These are phyloP conservation scores for Holothuria glaberrima DNA, from an alignment of 35 echinoderm and acorn worm genomes.

Conservation along the genomic window DNA sequence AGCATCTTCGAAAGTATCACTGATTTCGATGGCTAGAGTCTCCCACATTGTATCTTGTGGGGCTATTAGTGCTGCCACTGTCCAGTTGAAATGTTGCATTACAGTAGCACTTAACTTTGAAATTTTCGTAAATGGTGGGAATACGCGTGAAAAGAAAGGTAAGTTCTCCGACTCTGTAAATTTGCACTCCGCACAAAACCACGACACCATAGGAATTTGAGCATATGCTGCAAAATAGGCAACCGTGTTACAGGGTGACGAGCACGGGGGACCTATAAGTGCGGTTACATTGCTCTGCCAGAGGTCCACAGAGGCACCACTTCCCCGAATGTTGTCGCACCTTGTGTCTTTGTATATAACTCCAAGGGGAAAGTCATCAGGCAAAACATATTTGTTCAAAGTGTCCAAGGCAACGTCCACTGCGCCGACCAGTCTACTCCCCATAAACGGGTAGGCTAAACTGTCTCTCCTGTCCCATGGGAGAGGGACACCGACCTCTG, in stretches of 20 bases:
- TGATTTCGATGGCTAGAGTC: slow-evolving; percentile 15
- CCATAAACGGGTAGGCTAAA: slow-evolving; percentile 71
- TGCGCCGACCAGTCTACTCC: slow-evolving; percentile 60
- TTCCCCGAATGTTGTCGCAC: slow-evolving; percentile 66
- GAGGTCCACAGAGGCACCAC: slow-evolving; percentile 73
- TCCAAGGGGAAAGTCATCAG: background rate
- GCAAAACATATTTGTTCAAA: slow-evolving; percentile 2
- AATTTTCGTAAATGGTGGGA: slow-evolving; percentile 67
- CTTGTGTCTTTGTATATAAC: slow-evolving; percentile 63
- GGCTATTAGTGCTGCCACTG: slow-evolving; percentile 53
- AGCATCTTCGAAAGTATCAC: slow-evolving; percentile 8
- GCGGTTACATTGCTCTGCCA: slow-evolving; percentile 58
- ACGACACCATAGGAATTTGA: slow-evolving; percentile 72
- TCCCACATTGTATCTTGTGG: slow-evolving; percentile 41
- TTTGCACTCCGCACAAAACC: slow-evolving; percentile 74
- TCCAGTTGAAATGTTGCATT: slow-evolving; percentile 69
- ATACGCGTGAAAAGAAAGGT: slow-evolving; percentile 63
- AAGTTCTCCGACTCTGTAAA: slow-evolving; percentile 55
- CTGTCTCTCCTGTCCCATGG: slow-evolving; percentile 68
- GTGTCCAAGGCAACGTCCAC: slow-evolving; percentile 62
- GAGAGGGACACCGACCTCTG: slow-evolving; percentile 55
- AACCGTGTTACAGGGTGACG: slow-evolving; percentile 66
- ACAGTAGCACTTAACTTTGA: slow-evolving; percentile 5
- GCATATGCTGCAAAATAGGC: slow-evolving; percentile 71
- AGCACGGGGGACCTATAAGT: slow-evolving; percentile 77